Conservation (phyloP, 2,113 vertebrate species). For the Chinchilla lanigera region DNA sequence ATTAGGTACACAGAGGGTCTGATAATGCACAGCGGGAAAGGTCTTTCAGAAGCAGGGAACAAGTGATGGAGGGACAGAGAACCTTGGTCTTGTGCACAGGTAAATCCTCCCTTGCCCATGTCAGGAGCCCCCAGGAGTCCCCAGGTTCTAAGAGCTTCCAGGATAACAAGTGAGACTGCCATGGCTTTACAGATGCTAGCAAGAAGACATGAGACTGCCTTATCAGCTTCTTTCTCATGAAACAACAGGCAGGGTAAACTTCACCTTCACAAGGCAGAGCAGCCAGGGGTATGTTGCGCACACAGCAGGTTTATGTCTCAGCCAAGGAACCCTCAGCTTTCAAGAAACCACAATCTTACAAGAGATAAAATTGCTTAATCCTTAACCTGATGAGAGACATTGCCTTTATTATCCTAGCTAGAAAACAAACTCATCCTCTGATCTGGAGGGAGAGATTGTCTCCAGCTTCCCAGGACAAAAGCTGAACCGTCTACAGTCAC, state of each 20-base stretch:
- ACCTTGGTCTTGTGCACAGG: background rate
- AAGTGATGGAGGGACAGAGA: background rate
- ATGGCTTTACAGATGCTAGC: background rate
- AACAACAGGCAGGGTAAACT: background rate
- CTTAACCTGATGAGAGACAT: background rate
- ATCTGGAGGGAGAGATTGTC: background rate
- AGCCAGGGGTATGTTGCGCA: background rate
- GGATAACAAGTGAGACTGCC: background rate
- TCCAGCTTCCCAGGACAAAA: background rate
- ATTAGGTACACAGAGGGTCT: background rate
- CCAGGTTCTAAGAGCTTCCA: background rate
- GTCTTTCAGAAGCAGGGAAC: background rate
- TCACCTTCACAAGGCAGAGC: background rate
- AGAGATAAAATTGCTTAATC: background rate
- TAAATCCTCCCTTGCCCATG: background rate
- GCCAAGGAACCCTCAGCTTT: background rate
- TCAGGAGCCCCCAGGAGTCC: background rate
- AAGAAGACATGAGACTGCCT: background rate
- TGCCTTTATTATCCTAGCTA: background rate
- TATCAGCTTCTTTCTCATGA: background rate
- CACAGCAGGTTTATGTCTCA: background rate
- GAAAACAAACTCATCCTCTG: background rate
- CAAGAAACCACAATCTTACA: background rate
- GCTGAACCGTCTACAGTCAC: background rate
- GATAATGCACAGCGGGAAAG: background rate